These are phyloP conservation scores for Ailurus styani DNA, from an alignment of 2,113 vertebrate genomes.

Conservation along the genomic window DNA sequence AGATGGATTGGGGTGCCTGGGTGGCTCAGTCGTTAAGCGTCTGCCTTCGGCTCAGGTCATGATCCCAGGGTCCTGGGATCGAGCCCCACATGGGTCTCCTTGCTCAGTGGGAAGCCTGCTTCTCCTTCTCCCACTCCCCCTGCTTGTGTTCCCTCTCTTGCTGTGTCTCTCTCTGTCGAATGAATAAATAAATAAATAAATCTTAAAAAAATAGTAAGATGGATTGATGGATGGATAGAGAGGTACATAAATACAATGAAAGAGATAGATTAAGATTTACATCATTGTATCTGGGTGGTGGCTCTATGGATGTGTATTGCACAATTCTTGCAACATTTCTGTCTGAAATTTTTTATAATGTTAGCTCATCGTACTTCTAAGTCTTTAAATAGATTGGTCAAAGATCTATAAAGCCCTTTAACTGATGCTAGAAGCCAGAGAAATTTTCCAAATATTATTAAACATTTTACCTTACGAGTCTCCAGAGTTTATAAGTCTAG, in stretches of 20 bases:
- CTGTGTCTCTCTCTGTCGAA: too few relatives aligned
- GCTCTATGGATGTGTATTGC: not conserved
- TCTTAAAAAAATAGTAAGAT: not conserved
- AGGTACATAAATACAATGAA: not conserved
- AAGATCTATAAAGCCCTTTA: not conserved
- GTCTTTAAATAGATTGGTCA: not conserved
- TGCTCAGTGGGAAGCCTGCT: too few relatives aligned
- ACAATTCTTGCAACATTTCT: not conserved
- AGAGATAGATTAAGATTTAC: not conserved
- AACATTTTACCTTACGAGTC: not conserved
- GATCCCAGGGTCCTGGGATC: too few relatives aligned
- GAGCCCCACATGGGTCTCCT: too few relatives aligned
- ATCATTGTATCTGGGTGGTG: not conserved
- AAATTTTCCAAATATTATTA: not conserved
- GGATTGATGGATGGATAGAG: not conserved
- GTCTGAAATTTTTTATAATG: not conserved
- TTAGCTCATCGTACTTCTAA: not conserved
- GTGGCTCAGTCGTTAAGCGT: too few relatives aligned
- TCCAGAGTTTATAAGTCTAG: not conserved
- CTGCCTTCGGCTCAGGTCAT: too few relatives aligned
- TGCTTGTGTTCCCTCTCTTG: too few relatives aligned
- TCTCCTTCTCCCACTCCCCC: too few relatives aligned
- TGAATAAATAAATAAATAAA: too few relatives aligned
- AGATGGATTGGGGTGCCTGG: not conserved
- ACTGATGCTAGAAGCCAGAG: not conserved